Evolutionary conservation across 2,888 invertebrate species (phyloP).

Genomic region (Dioctria linearis): DNA sequence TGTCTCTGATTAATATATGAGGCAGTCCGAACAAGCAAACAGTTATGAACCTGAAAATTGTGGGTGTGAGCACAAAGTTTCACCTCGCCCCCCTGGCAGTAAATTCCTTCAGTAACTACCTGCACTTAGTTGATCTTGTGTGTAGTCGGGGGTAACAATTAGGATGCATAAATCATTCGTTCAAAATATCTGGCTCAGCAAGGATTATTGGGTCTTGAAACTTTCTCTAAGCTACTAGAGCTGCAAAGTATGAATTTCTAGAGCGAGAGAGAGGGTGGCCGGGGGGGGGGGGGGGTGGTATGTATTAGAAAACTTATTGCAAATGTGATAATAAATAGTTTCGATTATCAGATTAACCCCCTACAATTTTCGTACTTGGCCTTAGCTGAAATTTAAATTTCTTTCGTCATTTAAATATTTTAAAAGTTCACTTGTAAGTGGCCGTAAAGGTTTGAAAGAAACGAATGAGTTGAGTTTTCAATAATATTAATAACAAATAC

Average conservation of each 20-base stretch:
- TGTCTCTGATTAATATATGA: conserved; percentile 53
- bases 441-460: no score
- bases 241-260: neutral
- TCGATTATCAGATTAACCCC: neutral
- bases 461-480: no score
- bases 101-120: conserved; percentile 37
- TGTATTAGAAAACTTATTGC: no score
- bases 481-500: no score
- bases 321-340: neutral
- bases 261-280: no score
- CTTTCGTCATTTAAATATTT: no score
- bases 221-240: neutral
- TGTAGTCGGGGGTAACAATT: conserved; percentile 38
- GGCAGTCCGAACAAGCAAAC: conserved; percentile 20
- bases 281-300: neutral
- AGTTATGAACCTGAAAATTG: conserved; percentile 41
- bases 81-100: neutral
- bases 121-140: conserved; percentile 36
- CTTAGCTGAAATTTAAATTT: no score
- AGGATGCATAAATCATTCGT: conserved; percentile 45
- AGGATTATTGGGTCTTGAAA: conserved; percentile 15
- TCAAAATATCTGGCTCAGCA: conserved; percentile 3
- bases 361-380: no score
- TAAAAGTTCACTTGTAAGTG: no score
- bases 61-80: conserved; percentile 6